Base-by-base conservation (phyloP, 1,140 invertebrate genomes). In the Aporrectodea caliginosa region DNA sequence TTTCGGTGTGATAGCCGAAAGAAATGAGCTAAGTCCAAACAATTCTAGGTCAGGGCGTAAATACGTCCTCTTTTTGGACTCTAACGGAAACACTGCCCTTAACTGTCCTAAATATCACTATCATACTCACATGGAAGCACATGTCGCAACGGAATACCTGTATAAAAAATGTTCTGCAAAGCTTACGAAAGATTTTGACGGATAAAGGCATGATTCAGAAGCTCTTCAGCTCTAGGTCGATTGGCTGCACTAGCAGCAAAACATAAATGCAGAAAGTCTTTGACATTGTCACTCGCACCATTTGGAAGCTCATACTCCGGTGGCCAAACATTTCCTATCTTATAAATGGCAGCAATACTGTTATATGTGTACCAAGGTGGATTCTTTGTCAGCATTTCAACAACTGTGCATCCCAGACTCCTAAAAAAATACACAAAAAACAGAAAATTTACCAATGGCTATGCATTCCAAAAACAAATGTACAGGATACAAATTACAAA, bases 331-430 rank as follows among this genome's bases (percentile, higher is more conserved):
- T 6, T 12, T 12, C 43, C 43, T 6, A 58, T 58, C 43, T 58
- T 58, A 58, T 58, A 58, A 12, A 58, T 58, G 43, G 43, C 43
- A 6, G 43, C 43, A 6, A 58, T 12, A 22, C 6, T 58, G 43
- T 58, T 22, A 22, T 58, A 58, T 22, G 6, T 6, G 43, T 58
- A 22, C 43, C 43, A 58, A 6, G 43, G 43, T 22, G 43, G 43
- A 58, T 58, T 58, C 43, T 58, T 58, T 22, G 43, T 58, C 22
- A 88, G 75, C 86, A 88, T 88, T 81, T 88, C 88, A 58, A 88
- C 88, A 31, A 88, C 81, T 6, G 88, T 87, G 81, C 86, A 87
- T 34, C 87, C 88, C 30, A 88, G 81, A 83, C 87, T 88, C 88
- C 88, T 88, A 84, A 43, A 79, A 83, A 58, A 22, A 58, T 22